Percentiles rank a stretch among this genome's conserved stretches.
Evolutionary conservation across 1,140 invertebrate genomes (phyloP).

Genomic region (Bombus confusus): DNA sequence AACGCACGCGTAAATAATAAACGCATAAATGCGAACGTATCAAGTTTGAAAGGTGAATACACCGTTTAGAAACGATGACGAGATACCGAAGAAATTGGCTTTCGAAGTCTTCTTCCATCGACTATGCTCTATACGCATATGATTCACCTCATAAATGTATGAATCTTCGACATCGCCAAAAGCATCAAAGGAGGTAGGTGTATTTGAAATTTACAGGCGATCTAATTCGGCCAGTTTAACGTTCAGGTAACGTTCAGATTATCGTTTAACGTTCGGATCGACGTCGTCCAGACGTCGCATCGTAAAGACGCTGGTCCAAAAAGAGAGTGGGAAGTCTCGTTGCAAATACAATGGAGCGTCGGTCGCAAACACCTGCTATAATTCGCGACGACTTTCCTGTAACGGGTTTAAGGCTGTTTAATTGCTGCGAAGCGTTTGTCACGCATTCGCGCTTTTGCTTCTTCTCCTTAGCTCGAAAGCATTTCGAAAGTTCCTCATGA

Average conservation of each 20-base stretch:
- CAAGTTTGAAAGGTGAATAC: too few relatives aligned
- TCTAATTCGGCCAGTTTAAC: background rate
- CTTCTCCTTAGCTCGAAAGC: background rate
- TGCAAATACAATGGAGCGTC: background rate
- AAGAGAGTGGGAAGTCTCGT: background rate
- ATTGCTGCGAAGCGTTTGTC: conserved; percentile 1
- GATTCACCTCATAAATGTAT: background rate
- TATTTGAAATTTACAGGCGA: background rate
- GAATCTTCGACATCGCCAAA: background rate
- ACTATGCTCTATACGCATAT: background rate
- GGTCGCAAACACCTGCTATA: background rate
- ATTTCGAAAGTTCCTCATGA: conserved; percentile 4
- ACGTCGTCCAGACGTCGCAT: background rate
- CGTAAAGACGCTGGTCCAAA: background rate
- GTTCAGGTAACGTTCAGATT: too few relatives aligned
- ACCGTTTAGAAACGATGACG: too few relatives aligned
- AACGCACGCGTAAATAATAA: background rate
- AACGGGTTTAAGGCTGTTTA: background rate
- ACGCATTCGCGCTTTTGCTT: background rate
- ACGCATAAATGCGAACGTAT: too few relatives aligned
- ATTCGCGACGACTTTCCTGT: background rate
- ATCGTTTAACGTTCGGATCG: background rate
- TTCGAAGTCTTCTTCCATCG: background rate
- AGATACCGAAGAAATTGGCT: background rate
- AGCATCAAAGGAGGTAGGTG: background rate